These are phyloP conservation scores for Menura novaehollandiae DNA, from an alignment of 2,113 vertebrate species.

Conservation along the genomic window DNA sequence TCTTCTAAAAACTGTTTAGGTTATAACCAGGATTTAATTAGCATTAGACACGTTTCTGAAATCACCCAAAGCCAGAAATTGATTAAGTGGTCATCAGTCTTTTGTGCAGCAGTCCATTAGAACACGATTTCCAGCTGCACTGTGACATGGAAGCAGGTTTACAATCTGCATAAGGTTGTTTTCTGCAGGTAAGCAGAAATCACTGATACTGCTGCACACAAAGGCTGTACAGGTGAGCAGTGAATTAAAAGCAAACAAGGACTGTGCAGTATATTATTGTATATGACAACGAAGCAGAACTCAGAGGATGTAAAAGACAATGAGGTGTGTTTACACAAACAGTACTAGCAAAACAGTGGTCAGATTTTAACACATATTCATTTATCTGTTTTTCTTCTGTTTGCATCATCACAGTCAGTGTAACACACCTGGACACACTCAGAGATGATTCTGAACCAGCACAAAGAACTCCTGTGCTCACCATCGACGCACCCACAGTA, in stretches of 20 bases:
- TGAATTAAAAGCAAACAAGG: neutral
- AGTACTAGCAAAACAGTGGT: neutral
- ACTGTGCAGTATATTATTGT: neutral
- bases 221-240: neutral
- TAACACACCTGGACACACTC: neutral
- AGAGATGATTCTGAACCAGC: neutral
- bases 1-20: neutral
- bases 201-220: neutral
- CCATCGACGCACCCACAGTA: rapidly evolving
- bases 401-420: neutral
- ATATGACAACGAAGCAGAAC: neutral
- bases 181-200: neutral
- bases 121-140: neutral
- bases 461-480: too few species aligned
- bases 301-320: neutral
- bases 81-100: neutral
- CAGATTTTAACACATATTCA: neutral
- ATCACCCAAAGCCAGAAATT: neutral
- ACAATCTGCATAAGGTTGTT: neutral
- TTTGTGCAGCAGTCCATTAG: neutral
- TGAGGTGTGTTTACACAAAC: neutral
- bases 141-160: neutral
- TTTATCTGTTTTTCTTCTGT: neutral
- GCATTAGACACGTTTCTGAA: neutral
- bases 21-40: slow-evolving; percentile 1